Evolutionary conservation across 1,140 invertebrate genomes (phyloP).

Genomic region (Drosophila arawakana): DNA sequence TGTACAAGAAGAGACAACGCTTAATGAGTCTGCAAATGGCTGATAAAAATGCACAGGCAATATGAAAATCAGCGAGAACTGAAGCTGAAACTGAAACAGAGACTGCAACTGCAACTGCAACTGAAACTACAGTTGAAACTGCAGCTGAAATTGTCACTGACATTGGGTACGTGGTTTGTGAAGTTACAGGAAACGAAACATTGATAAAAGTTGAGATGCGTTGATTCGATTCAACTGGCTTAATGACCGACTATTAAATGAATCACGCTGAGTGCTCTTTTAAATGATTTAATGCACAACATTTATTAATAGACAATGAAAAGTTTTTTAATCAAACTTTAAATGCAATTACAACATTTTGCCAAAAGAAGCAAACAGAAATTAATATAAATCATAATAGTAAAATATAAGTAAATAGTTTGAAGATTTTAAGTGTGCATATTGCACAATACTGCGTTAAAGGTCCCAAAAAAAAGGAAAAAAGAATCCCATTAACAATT

Average conservation of each 20-base stretch:
- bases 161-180: constrained; percentile 66
- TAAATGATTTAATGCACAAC: constrained; percentile 35
- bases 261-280: constrained; percentile 21
- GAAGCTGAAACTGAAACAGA: constrained; percentile 46
- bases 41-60: constrained; percentile 79
- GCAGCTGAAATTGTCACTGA: constrained; percentile 51
- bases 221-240: constrained; percentile 59
- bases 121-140: too few relatives aligned
- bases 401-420: constrained; percentile 31
- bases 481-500: constrained; percentile 63
- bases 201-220: constrained; percentile 75
- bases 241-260: constrained; percentile 67
- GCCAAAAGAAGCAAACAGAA: constrained; percentile 21
- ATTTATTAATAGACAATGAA: constrained; percentile 47
- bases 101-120: too few relatives aligned
- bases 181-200: constrained; percentile 76
- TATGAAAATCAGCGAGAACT: constrained; percentile 55
- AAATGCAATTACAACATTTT: constrained; percentile 41
- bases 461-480: constrained; percentile 27
- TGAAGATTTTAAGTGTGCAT: constrained; percentile 14
- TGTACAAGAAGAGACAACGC: constrained; percentile 26
- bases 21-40: constrained; percentile 83
- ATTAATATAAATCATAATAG: constrained; percentile 5
- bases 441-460: constrained; percentile 47
- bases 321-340: constrained; percentile 74